These are phyloP conservation scores for Petrophora chlorosata DNA, from an alignment of 2,888 invertebrate species.

Conservation along the genomic window DNA sequence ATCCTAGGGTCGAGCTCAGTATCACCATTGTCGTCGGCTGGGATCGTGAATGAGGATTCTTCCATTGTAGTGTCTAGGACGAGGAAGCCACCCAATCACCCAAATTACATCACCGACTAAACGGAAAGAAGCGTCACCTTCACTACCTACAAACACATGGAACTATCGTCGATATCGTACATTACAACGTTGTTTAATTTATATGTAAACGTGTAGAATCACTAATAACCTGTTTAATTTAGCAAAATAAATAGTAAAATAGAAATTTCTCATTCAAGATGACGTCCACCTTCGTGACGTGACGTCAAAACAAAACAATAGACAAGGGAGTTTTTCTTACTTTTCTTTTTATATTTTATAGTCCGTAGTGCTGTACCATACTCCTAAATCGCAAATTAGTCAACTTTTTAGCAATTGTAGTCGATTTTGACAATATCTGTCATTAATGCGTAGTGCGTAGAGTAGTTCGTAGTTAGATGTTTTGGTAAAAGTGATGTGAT, in stretches of 20 bases:
- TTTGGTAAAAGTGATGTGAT: too few relatives aligned
- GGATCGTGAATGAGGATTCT: constrained; percentile 82
- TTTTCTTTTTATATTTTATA: too few relatives aligned
- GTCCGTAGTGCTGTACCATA: too few relatives aligned
- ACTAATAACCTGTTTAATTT: constrained; percentile 57
- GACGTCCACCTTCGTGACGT: constrained; percentile 75
- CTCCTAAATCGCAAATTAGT: too few relatives aligned
- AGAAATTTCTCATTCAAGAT: constrained; percentile 74
- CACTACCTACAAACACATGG: constrained; percentile 54
- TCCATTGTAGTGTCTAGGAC: constrained; percentile 76
- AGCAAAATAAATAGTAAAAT: constrained; percentile 72
- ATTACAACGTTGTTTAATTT: constrained; percentile 52
- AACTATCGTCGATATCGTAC: constrained; percentile 44
- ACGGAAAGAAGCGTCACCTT: constrained; percentile 74
- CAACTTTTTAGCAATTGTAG: too few relatives aligned
- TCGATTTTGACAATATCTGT: too few relatives aligned
- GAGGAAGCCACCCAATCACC: constrained; percentile 78
- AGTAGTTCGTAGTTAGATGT: too few relatives aligned
- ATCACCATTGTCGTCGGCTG: constrained; percentile 82
- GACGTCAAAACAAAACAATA: constrained; percentile 76
- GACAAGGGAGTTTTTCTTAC: constrained; percentile 55
- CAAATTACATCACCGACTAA: constrained; percentile 83
- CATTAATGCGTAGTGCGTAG: too few relatives aligned
- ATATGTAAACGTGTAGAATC: constrained; percentile 41
- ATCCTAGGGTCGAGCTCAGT: constrained; percentile 84